phyloP scores from a whole-genome alignment of 2,113 vertebrate genomes.

The Crotalus horridus region DNA sequence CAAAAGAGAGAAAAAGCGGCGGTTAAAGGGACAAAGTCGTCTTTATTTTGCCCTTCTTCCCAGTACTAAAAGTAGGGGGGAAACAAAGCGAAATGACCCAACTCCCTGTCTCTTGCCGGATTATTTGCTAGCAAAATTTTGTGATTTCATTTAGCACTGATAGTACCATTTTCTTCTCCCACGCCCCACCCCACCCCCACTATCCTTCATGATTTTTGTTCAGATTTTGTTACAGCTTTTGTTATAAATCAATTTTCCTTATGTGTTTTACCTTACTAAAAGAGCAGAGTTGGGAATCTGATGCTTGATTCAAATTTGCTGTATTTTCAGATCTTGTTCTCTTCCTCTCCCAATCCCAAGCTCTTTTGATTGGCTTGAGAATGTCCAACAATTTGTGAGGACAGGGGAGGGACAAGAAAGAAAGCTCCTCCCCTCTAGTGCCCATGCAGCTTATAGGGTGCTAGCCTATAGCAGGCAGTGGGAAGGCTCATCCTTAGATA shows the following conservation, averaged over 20 bases:
- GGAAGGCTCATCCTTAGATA: not conserved
- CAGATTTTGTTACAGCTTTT: conserved; percentile 59
- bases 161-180: conserved; percentile 37
- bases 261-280: not conserved
- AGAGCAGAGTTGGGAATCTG: conserved; percentile 2
- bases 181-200: conserved; percentile 24
- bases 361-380: not conserved
- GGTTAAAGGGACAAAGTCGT: not conserved
- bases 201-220: conserved; percentile 64
- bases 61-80: not conserved
- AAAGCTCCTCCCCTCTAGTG: not conserved
- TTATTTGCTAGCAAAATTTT: conserved; percentile 51
- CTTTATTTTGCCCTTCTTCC: not conserved
- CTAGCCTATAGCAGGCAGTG: not conserved
- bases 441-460: not conserved
- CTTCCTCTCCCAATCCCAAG: not conserved
- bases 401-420: not conserved
- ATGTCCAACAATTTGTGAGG: not conserved
- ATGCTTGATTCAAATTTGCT: conserved; percentile 22
- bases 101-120: conserved; percentile 20
- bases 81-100: not conserved
- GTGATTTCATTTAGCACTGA: conserved; percentile 55
- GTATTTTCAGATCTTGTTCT: not conserved
- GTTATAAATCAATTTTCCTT: conserved; percentile 67
- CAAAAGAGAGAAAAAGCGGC: fast-evolving